Base-by-base conservation (phyloP, 2,797 vertebrate genomes). In the Sebastes iracundus region DNA sequence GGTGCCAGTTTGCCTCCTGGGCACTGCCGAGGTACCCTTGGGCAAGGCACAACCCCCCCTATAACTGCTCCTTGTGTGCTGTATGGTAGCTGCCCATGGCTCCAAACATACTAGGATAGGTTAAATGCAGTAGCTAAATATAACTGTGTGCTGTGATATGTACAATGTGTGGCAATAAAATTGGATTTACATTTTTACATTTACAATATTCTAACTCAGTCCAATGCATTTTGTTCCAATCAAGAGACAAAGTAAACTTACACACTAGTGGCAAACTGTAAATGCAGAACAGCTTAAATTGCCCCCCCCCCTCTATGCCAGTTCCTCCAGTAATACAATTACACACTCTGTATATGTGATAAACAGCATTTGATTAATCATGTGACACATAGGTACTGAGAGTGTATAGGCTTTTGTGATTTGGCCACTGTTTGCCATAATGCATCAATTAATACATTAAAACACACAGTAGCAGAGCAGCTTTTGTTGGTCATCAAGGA, bases 401-500 rank as follows among this genome's bases (percentile, higher is more conserved):
- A 13, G 14, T 42, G 23, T 32, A 9, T 55, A 14, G 22, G 7
- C 13, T 14, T 25, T 23, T 9, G 33, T 25, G 53, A 81, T 70
- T 62, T 23, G 23, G 63, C 22, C 23, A 55, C 42, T 74, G 35
- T 82, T 59, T 74, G 5, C 7, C 18, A 30, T 7, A 61, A 46
- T 68, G 58, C 59, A 46, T 16, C n/a, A 73, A 71, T 65, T 55
- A 69, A n/a, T 23, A 32, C 20, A 79, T 49, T 28, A 28, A 81
- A 38, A 65, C 32, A n/a, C 64, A 79, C 55, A 53, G 53, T 3
- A 18, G 58, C n/a, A 72, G 71, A 85, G 56, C 71, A 65, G 74
- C 52, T 85, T 85, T 81, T 89, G 80, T 83, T 82, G 85, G 84
- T 65, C 77, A 89, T 79, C 77, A 83, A 90, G 85, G 80, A 87